Evolutionary conservation across 2,797 vertebrate species (phyloP), one percentile per base, ranked within the genome.

Genomic region (Hippocampus kuda): DNA sequence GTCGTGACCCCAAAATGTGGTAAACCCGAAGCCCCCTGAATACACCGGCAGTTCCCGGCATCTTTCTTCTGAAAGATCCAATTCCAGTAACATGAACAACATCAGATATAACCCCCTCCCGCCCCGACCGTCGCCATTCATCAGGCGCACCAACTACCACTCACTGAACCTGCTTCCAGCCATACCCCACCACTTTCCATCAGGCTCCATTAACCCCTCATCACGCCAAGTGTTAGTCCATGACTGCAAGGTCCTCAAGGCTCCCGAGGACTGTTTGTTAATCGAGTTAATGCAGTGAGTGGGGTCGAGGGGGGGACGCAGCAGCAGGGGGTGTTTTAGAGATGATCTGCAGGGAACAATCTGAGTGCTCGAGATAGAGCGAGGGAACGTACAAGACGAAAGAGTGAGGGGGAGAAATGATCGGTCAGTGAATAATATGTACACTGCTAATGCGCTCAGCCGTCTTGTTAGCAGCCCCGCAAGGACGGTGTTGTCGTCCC

Each of bases 131-230:
- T 34, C 4, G 34, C 34, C 38, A 5, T 63, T 20, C 60, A 2
- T 44, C 62, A 64, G 41, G 22, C 20, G 10, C 61, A 24, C 22
- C 41, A 12, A 42, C 61, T 24, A 48, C 2, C 62, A 46, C 34
- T 22, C 24, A 72, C 72, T 70, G 63, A 54, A 12, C 26, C 26
- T 8, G 56, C n/a, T 71, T 44, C 22, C 42, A 65, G n/a, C 13
- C 42, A 26, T 26, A 27, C 11, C 16, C n/a, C 63, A 44, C 11
- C n/a, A 46, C 62, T 75, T 80, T 73, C 56, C 73, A 80, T 80
- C 81, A 83, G 77, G 83, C 80, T 85, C 79, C 82, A 84, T 88
- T 87, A 86, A 87, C 83, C 84, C 79, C 70, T 84, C 79, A 74
- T 79, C 76, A 72, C 75, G 60, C 79, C 72, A 64, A 75, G 76